These are phyloP conservation scores for Oryctolagus cuniculus DNA, from an alignment of 2,113 vertebrate genomes.

Conservation along the genomic window mOryCun1.1 NC_091432.1:207582001-207582500, in stretches of 20 bases:
- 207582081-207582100: background rate
- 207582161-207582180: background rate
- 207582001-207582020: slow-evolving; percentile 1
- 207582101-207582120: background rate
- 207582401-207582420: background rate
- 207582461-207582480: slow-evolving; percentile 25
- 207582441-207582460: background rate
- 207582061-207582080: background rate
- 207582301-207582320: background rate
- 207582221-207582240: background rate
- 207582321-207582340: background rate
- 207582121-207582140: background rate
- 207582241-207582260: background rate
- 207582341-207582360: background rate
- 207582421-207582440: background rate
- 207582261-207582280: background rate
- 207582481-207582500: background rate
- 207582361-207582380: background rate
- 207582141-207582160: background rate
- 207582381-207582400: background rate
- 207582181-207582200: slow-evolving; percentile 33
- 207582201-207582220: background rate
- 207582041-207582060: background rate
- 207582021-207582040: background rate
- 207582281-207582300: background rate